Evolutionary conservation across 2,113 vertebrate species (phyloP), one percentile per base, ranked within the genome.

Genomic region (Paradisaea rubra): DNA sequence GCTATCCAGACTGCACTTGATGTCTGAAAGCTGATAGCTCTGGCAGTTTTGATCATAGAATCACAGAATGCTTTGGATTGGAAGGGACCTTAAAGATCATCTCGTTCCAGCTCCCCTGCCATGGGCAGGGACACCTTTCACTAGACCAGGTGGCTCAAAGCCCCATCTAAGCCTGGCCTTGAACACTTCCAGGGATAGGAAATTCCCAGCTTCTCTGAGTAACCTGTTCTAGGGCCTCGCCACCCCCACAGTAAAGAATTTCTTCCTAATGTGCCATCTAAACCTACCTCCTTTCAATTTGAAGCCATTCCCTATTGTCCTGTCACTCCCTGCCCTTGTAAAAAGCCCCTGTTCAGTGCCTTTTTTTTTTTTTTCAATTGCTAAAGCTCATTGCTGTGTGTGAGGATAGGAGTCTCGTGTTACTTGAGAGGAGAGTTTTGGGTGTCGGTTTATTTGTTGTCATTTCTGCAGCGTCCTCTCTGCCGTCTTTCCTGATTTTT

Each of bases 401-500:
- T 79, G 37, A 72, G 22, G 17, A 15, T 63, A 8, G 0, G 30
- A 35, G 17, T 37, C 7, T 88, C 4, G 1, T 1, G 0, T 53
- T 86, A 23, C 28, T 73, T 56, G 24, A 86, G 80, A 70, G 52
- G 28, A 82, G 56, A 42, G 22, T 72, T 93, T 72, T 44, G 31
- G 10, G 9, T 78, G 17, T 52, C 3, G 0, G 18, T 27, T 76
- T 37, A 19, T 52, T 64, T 74, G 9, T 28, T 52, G 4, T 41
- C 8, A 30, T 18, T 94, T 71, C 52, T 79, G 18, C 42, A 44
- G 24, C 0, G 0, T 52, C 49, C 73, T 60, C 39, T 56, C 16
- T 74, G 39, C 21, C 9, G 5, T 71, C 11, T 82, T 85, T 79
- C 60, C n/a, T 14, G 3, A 41, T 80, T 87, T 79, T 70, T 53